Evolutionary conservation across 2,888 invertebrate genomes (phyloP), one percentile per base, ranked within the genome.

Genomic region (Euplagia quadripunctaria): DNA sequence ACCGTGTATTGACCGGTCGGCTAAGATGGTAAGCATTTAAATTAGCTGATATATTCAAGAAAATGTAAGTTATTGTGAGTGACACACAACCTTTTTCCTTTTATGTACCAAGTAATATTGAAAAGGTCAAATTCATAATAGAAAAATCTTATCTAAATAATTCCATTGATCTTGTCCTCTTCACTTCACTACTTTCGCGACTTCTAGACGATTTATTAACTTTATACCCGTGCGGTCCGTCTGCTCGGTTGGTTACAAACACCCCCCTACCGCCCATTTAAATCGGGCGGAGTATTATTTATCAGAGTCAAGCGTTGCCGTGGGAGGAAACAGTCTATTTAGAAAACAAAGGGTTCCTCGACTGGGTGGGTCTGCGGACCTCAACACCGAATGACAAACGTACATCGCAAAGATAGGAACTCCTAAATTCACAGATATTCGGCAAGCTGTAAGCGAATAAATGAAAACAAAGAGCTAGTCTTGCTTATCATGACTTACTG

Each of bases 281-380:
- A 81, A 83, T 80, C 76, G 72, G 75, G 72, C 75, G 68, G 76
- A 85, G 86, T 82, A 79, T 86, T 85, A 69, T 69, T 84, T 80
- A 82, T 85, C 85, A 79, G 82, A 82, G 82, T 77, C 76, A 77
- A 79, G 73, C 82, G 75, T 76, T 67, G 74, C 72, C 73, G 79
- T 80, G 84, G 83, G 82, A 79, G 82, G 85, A 71, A 78, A 84
- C 85, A 81, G 80, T 89, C 87, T 84, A 87, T 89, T 88, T 86
- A 85, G 77, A 78, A 85, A 86, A 90, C 90, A 89, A 90, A 88
- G 86, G 88, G 79, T 77, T 75, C 71, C 75, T 75, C 80, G 64
- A 17, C 51, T 66, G 81, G 78, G 71, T 46, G 71, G 70, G 75
- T 69, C 46, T 66, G 79, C 70, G 75, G 77, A 68, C 66, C 72